phyloP scores from a whole-genome alignment of 23 tunicate species.

The Phallusia fumigata region DNA sequence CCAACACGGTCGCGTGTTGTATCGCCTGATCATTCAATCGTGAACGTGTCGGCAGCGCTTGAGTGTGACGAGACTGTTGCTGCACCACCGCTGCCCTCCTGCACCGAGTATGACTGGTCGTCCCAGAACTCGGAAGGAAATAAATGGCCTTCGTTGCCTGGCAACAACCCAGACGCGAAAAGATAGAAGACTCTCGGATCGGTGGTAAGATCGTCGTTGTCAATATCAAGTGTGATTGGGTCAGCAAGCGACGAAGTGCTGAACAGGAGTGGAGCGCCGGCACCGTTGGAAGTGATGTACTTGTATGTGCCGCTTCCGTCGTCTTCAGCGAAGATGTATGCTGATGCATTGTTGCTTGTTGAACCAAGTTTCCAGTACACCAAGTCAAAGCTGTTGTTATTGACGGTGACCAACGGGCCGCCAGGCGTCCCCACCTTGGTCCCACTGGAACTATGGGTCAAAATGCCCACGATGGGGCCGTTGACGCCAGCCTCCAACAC shows the following conservation, averaged over 20 bases:
- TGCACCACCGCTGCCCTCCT: background rate
- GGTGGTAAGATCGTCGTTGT: background rate
- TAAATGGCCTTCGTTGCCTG: background rate
- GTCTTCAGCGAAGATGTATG: background rate
- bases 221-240: background rate
- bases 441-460: background rate
- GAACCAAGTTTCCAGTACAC: conserved; percentile 8
- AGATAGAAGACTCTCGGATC: background rate
- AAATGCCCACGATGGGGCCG: background rate
- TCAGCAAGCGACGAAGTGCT: background rate
- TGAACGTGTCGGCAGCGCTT: background rate
- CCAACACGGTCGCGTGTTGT: background rate
- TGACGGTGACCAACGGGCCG: background rate
- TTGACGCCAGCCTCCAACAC: background rate
- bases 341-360: background rate
- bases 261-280: background rate
- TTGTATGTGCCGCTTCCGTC: background rate
- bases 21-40: background rate
- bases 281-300: background rate
- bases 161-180: background rate
- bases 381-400: background rate
- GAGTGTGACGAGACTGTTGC: background rate
- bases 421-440: background rate
- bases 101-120: background rate
- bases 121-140: background rate